phyloP scores from a whole-genome alignment of 2,888 invertebrate genomes.

The Spisula subtruncata region DNA sequence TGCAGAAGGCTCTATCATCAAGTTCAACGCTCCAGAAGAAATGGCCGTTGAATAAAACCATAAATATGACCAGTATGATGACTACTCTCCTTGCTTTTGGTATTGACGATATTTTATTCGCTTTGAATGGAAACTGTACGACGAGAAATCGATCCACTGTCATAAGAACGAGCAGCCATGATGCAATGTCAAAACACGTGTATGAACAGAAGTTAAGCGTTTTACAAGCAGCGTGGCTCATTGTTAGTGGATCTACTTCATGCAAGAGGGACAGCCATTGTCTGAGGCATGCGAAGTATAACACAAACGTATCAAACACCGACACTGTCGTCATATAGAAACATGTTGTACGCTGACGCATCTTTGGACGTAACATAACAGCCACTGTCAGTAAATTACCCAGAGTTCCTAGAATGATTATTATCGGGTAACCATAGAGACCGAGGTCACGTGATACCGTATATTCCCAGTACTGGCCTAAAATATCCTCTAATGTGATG shows the following conservation, averaged over 20 bases:
- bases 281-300: conserved; percentile 78
- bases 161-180: conserved; percentile 84
- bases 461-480: conserved; percentile 71
- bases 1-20: conserved; percentile 66
- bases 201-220: conserved; percentile 77
- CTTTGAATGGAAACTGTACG: conserved; percentile 80
- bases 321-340: conserved; percentile 81
- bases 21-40: conserved; percentile 78
- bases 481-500: conserved; percentile 65
- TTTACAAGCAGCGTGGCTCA: conserved; percentile 69
- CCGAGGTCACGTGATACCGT: conserved; percentile 69
- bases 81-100: conserved; percentile 73
- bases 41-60: conserved; percentile 75
- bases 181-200: conserved; percentile 78
- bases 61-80: conserved; percentile 61
- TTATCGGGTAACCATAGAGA: conserved; percentile 75
- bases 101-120: conserved; percentile 73
- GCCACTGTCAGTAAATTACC: conserved; percentile 80
- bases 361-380: conserved; percentile 77
- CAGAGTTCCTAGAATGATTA: conserved; percentile 79
- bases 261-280: conserved; percentile 77
- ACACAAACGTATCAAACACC: conserved; percentile 76
- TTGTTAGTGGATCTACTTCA: conserved; percentile 66
- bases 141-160: conserved; percentile 82
- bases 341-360: conserved; percentile 78